Percentiles rank a stretch among this genome's conserved stretches.
Conservation (phyloP, 1,140 invertebrate genomes). For the Macrocentrus cingulum region DNA sequence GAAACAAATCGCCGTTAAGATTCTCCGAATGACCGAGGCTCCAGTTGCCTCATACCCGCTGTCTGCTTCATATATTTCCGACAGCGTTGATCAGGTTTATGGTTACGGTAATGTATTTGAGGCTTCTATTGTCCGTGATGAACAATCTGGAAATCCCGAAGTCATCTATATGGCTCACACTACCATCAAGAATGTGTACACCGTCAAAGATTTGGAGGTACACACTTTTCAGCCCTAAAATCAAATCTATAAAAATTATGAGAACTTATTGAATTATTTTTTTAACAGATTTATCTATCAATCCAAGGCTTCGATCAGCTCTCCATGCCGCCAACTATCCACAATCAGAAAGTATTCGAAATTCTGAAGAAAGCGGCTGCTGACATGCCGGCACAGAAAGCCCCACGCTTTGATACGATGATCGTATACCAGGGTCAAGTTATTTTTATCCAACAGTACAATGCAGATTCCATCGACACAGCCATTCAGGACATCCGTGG, state of each 20-base stretch:
- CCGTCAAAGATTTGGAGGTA: conserved; percentile 26
- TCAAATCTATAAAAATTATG: no score
- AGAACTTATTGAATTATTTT: no score
- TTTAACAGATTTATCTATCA: no score
- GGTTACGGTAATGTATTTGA: conserved; percentile 35
- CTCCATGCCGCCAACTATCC: no score
- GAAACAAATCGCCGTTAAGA: conserved; percentile 40
- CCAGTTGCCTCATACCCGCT: conserved; percentile 24
- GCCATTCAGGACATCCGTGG: no score
- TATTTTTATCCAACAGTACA: conserved; percentile 27
- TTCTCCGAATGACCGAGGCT: conserved; percentile 35
- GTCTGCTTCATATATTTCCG: conserved; percentile 32
- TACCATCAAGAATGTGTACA: conserved; percentile 15
- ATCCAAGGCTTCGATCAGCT: background rate
- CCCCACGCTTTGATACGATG: conserved; percentile 34
- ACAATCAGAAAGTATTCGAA: no score
- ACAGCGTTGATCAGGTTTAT: conserved; percentile 41
- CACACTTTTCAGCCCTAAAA: no score
- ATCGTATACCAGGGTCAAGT: conserved; percentile 29
- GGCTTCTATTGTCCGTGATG: conserved; percentile 25
- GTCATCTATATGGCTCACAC: conserved; percentile 29
- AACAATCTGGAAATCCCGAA: conserved; percentile 31
- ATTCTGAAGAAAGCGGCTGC: conserved; percentile 15
- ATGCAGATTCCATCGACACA: no score
- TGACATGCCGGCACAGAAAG: conserved; percentile 22